Evolutionary conservation across 2,888 invertebrate genomes (phyloP).

Genomic region (Apotomis turbidana): DNA sequence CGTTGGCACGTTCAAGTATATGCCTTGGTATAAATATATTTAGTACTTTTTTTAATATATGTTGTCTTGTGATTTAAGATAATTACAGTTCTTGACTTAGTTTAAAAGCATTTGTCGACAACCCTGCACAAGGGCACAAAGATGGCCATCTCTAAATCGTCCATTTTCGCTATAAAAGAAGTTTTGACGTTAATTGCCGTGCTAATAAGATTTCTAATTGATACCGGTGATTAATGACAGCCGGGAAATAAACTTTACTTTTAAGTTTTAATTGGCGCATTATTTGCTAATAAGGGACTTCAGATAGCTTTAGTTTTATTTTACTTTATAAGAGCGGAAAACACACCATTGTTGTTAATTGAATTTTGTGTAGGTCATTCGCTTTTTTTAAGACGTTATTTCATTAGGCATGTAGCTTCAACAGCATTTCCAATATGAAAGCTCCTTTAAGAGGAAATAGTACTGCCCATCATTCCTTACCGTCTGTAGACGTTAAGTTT

Average conservation of each 20-base stretch:
- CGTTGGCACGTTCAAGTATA: too few relatives aligned
- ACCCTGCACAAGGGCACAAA: slow-evolving; percentile 9
- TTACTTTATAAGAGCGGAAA: background rate
- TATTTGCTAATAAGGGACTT: background rate
- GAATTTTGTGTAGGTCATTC: too few relatives aligned
- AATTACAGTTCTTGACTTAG: background rate
- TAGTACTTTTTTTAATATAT: too few relatives aligned
- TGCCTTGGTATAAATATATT: too few relatives aligned
- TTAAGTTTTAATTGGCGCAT: slow-evolving; percentile 17
- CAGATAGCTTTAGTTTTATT: background rate
- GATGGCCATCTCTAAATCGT: slow-evolving; percentile 25
- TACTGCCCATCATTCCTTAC: too few relatives aligned
- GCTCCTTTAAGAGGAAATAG: too few relatives aligned
- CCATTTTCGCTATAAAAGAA: slow-evolving; percentile 27
- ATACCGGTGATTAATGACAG: slow-evolving; percentile 16
- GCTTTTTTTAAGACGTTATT: too few relatives aligned
- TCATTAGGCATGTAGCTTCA: too few relatives aligned
- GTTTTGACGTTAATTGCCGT: slow-evolving; percentile 27
- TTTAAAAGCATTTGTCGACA: background rate
- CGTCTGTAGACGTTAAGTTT: too few relatives aligned
- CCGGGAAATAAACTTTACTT: background rate
- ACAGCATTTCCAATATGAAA: too few relatives aligned
- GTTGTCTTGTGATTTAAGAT: too few relatives aligned
- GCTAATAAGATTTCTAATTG: slow-evolving; percentile 22
- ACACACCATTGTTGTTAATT: background rate